Evolutionary conservation across 2,797 vertebrate genomes (phyloP).

Genomic region (Cetoscarus ocellatus): DNA sequence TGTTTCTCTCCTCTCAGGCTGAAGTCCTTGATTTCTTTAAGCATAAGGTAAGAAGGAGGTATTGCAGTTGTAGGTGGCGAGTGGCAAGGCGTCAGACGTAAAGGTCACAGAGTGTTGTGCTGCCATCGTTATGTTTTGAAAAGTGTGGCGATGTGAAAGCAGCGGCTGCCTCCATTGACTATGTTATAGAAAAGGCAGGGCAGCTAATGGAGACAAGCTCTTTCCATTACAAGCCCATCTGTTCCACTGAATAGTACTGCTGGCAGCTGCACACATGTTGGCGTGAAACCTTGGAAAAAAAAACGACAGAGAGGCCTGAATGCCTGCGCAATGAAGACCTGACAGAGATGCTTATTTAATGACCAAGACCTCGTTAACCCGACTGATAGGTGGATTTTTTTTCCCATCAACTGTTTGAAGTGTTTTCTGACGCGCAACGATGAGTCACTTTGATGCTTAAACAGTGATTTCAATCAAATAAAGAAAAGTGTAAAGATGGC

Average conservation of each 20-base stretch:
- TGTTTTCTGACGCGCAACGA: constrained; percentile 12
- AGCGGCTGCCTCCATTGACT: constrained; percentile 62
- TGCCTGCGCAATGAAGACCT: constrained; percentile 45
- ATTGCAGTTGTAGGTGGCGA: constrained; percentile 24
- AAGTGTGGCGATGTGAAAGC: constrained; percentile 55
- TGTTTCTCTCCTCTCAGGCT: neutral
- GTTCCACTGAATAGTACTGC: constrained; percentile 64
- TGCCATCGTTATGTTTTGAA: constrained; percentile 42
- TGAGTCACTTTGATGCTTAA: constrained; percentile 11
- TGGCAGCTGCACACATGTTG: constrained; percentile 77
- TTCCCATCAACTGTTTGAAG: constrained; percentile 32
- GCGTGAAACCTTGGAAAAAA: constrained; percentile 59
- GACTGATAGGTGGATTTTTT: constrained; percentile 41
- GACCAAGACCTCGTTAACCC: constrained; percentile 61
- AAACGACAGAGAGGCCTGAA: constrained; percentile 58
- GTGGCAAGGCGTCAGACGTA: constrained; percentile 25
- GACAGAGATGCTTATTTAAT: constrained; percentile 55
- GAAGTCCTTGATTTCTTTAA: constrained; percentile 10
- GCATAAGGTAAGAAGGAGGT: neutral
- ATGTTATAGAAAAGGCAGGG: constrained; percentile 61
- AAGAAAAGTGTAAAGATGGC: constrained; percentile 9
- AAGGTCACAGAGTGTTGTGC: constrained; percentile 42
- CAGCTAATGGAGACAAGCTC: constrained; percentile 81
- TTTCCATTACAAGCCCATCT: constrained; percentile 81
- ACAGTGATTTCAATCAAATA: constrained; percentile 25